Evolutionary conservation across 2,888 invertebrate species (phyloP).

Genomic region (Pherbina coryleti): DNA sequence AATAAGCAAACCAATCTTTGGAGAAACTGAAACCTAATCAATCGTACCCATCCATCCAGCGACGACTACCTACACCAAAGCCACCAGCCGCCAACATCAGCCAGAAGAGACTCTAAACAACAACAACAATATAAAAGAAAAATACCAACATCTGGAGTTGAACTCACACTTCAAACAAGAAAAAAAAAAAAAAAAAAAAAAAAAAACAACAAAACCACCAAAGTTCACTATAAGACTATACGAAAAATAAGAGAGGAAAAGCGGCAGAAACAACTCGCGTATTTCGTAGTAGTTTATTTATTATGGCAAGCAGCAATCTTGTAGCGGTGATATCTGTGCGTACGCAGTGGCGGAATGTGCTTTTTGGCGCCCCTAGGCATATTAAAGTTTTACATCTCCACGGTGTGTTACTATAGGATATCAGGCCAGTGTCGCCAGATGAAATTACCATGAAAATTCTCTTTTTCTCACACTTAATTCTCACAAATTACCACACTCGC

Average conservation of each 20-base stretch:
- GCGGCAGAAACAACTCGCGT: not conserved
- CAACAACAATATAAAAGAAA: not conserved
- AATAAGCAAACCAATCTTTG: conserved; percentile 9
- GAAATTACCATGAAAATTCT: too few species aligned
- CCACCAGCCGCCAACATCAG: not conserved
- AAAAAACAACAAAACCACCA: not conserved
- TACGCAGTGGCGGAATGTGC: too few species aligned
- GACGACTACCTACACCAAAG: conserved; percentile 6
- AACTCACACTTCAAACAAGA: conserved; percentile 1
- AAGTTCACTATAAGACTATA: not conserved
- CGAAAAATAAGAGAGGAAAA: not conserved
- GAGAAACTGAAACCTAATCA: conserved; percentile 1
- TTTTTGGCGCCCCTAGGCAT: too few species aligned
- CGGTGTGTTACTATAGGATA: too few species aligned
- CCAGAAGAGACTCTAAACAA: not conserved
- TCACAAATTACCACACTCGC: too few species aligned
- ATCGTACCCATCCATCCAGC: not conserved
- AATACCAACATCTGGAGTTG: conserved; percentile 15
- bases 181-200: too few species aligned
- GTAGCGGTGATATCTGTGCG: not conserved
- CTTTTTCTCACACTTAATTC: too few species aligned
- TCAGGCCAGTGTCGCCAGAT: too few species aligned
- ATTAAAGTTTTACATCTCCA: too few species aligned
- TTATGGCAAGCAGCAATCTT: not conserved
- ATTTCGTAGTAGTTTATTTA: conserved; percentile 7